Percentiles rank a stretch among this genome's conserved stretches.
Conservation (phyloP, 2,113 vertebrate species). For the Gambusia affinis region DNA sequence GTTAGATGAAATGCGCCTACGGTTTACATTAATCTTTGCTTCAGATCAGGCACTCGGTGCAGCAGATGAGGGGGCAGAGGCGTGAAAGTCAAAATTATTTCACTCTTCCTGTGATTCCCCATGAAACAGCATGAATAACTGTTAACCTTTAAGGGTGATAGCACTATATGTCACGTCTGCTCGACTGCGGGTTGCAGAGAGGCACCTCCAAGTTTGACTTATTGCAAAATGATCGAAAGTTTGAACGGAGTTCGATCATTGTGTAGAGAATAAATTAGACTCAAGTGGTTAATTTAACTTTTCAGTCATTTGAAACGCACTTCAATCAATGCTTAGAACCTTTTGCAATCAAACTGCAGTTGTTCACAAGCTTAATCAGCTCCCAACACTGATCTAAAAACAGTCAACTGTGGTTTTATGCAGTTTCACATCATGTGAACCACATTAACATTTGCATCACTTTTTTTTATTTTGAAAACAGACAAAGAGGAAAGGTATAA, state of each 20-base stretch:
- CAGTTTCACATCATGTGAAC: neutral
- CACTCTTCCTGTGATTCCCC: conserved; percentile 29
- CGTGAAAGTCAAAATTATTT: conserved; percentile 47
- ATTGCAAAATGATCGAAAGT: neutral
- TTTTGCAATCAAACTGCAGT: neutral
- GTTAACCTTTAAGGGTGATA: conserved; percentile 33
- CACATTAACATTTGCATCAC: conserved; percentile 9
- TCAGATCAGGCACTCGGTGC: neutral
- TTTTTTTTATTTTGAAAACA: neutral
- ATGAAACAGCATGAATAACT: conserved; percentile 18
- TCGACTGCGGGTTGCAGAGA: neutral
- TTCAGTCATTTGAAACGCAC: neutral
- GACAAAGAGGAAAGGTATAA: neutral
- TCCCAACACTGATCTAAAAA: conserved; percentile 7
- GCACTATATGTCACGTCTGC: neutral
- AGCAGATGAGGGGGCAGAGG: conserved; percentile 40
- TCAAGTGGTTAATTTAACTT: neutral
- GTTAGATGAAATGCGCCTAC: neutral
- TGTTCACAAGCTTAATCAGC: neutral
- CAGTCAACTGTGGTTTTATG: conserved; percentile 6
- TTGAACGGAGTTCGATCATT: neutral
- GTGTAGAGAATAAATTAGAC: neutral
- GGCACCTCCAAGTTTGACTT: neutral
- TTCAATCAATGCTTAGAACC: neutral
- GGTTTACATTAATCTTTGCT: conserved; percentile 3